These are phyloP conservation scores for Steatocranus sp. DNA, from an alignment of 2,797 vertebrate species.

Conservation along the genomic window DNA sequence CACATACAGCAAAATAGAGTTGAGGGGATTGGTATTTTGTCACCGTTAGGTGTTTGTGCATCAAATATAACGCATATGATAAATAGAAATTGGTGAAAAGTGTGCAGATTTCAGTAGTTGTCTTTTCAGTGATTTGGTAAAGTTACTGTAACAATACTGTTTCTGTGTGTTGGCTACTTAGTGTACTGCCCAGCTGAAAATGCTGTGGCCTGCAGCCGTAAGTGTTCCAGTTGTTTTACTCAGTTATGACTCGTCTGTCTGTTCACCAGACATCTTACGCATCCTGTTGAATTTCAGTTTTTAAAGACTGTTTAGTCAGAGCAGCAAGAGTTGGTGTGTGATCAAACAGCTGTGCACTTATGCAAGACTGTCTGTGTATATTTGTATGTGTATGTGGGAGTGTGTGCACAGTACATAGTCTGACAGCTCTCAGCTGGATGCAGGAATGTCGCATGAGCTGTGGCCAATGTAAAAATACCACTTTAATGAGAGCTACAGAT, in stretches of 20 bases:
- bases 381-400: slow-evolving; percentile 1
- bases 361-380: slow-evolving; percentile 2
- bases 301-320: neutral
- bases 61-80: neutral
- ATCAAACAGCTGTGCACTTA: slow-evolving; percentile 23
- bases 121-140: neutral
- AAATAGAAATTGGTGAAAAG: neutral
- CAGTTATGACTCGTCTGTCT: neutral
- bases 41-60: neutral
- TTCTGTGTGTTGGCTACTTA: neutral
- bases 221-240: neutral
- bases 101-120: neutral
- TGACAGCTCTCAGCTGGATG: slow-evolving; percentile 43
- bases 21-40: neutral
- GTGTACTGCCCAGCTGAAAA: neutral
- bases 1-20: neutral
- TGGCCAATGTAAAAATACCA: neutral
- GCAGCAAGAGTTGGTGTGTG: slow-evolving; percentile 4
- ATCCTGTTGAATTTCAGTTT: neutral
- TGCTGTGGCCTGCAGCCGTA: neutral
- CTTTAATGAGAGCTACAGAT: neutral
- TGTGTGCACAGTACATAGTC: neutral
- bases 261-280: neutral
- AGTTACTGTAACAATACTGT: neutral
- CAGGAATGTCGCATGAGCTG: neutral